phyloP scores from a whole-genome alignment of 53 echinoderm and acorn worm genomes.

The Luidia sarsii region DNA sequence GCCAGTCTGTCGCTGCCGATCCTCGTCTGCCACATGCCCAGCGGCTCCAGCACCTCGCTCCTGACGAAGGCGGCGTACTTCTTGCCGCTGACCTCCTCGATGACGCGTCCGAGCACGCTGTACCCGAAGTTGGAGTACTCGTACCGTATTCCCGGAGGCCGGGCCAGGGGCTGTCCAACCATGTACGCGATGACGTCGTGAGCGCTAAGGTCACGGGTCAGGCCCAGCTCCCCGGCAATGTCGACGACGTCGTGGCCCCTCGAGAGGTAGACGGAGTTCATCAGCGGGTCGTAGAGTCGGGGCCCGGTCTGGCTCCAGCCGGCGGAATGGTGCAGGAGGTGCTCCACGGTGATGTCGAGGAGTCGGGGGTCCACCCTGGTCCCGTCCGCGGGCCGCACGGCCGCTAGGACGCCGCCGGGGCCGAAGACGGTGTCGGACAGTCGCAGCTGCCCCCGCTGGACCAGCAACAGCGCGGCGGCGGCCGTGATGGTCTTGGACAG shows the following conservation, averaged over 20 bases:
- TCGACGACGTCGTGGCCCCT: slow-evolving; percentile 86
- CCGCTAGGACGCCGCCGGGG: slow-evolving; percentile 62
- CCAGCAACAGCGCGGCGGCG: slow-evolving; percentile 75
- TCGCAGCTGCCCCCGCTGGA: slow-evolving; percentile 62
- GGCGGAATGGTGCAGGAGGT: slow-evolving; percentile 88
- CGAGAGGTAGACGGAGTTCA: slow-evolving; percentile 82
- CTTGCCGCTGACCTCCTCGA: slow-evolving; percentile 63
- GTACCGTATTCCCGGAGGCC: slow-evolving; percentile 76
- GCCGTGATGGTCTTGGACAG: slow-evolving; percentile 97
- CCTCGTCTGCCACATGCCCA: slow-evolving; percentile 94
- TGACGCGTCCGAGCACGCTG: slow-evolving; percentile 75
- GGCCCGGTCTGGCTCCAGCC: slow-evolving; percentile 83
- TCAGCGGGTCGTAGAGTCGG: slow-evolving; percentile 73
- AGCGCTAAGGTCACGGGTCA: slow-evolving; percentile 46
- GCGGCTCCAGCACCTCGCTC: slow-evolving; percentile 74
- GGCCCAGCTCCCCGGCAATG: slow-evolving; percentile 76
- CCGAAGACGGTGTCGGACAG: slow-evolving; percentile 86
- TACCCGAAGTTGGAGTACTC: slow-evolving; percentile 94
- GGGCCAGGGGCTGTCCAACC: slow-evolving; percentile 64
- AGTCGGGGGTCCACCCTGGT: slow-evolving; percentile 70
- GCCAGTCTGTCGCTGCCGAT: slow-evolving; percentile 36
- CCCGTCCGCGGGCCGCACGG: slow-evolving; percentile 46
- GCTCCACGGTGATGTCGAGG: slow-evolving; percentile 75
- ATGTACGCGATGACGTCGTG: slow-evolving; percentile 78
- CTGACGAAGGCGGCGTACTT: slow-evolving; percentile 68